Evolutionary conservation across 2,888 invertebrate genomes (phyloP).

Genomic region (Branchellion lobata): DNA sequence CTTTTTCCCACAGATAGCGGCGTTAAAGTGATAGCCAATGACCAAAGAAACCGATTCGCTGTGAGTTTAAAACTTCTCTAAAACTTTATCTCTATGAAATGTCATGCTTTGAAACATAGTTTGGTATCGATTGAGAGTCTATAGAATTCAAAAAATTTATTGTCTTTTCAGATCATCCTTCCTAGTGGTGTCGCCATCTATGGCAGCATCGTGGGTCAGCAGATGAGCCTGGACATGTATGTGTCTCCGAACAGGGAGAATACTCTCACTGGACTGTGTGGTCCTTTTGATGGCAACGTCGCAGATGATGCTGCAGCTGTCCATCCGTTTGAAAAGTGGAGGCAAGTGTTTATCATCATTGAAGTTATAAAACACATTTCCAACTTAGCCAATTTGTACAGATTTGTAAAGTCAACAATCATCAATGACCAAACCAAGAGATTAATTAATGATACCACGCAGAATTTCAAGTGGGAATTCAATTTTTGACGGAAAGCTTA

Average conservation of each 20-base stretch:
- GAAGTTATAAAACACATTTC: too few species aligned
- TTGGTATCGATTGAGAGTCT: neutral
- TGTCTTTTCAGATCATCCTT: constrained; percentile 9
- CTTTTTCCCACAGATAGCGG: constrained; percentile 23
- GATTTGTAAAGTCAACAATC: neutral
- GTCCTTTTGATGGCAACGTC: constrained; percentile 4
- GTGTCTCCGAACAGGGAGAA: neutral
- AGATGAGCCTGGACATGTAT: constrained; percentile 36
- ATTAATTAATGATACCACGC: too few species aligned
- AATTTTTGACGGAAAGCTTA: constrained; percentile 39
- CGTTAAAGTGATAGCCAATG: constrained; percentile 25
- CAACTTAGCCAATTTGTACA: neutral
- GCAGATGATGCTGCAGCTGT: neutral
- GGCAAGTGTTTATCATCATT: neutral
- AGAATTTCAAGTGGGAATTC: constrained; percentile 11
- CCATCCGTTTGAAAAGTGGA: constrained; percentile 26
- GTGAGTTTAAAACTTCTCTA: neutral
- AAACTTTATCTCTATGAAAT: neutral
- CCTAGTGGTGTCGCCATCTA: constrained; percentile 33
- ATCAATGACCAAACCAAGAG: too few species aligned
- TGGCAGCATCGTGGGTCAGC: constrained; percentile 38
- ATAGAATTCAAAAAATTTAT: neutral
- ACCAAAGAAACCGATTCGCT: constrained; percentile 31
- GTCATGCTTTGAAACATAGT: too few species aligned
- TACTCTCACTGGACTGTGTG: constrained; percentile 20